Evolutionary conservation across 1,140 invertebrate genomes (phyloP), one percentile per base, ranked within the genome.

Genomic region (Helicoverpa armigera): DNA sequence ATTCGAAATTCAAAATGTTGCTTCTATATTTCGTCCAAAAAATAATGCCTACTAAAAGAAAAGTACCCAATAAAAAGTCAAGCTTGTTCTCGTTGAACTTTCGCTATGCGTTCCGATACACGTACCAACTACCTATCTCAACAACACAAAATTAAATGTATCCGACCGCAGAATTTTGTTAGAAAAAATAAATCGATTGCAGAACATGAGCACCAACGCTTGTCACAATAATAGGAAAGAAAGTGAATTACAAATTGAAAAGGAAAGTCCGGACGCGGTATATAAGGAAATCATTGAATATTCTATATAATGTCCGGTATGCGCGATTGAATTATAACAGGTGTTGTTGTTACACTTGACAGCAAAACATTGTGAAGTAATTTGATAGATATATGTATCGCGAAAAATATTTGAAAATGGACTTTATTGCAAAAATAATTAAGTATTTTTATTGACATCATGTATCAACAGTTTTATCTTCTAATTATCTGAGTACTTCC

Each of bases 231-330:
- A 83, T 73, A 56, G 60, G 53, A 83, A 78, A 73, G 79, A 81
- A 83, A 81, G 75, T 78, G 79, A 83, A 78, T 78, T 73, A 69
- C 48, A 80, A 65, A 80, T 79, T 73, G 82, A 83, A 81, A 83
- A 58, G 14, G 82, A 83, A 79, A 83, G 82, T 77, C 56, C 48
- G 14, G 23, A 79, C 50, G 58, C 58, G 48, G 5, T 54, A 29
- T 23, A 72, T 72, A 51, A 72, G 69, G 69, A 72, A 72, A 72
- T 53, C 69, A 53, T 72, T 72, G 18, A 72, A 72, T 72, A 72
- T 31, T 53, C 65, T 51, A 50, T 12, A 31, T 65, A 43, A 65
- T 54, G 69, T 16, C 14, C 65, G 65, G 50, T 54, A 14, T 51
- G 54, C n/a, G 29, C 43, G 43, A 72, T 54, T 29, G 48, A 53